A percentile compares a stretch with the other conserved stretches of the same genome.
Conservation (phyloP, 2,888 invertebrate species). For the Dromius quadrimaculatus region DNA sequence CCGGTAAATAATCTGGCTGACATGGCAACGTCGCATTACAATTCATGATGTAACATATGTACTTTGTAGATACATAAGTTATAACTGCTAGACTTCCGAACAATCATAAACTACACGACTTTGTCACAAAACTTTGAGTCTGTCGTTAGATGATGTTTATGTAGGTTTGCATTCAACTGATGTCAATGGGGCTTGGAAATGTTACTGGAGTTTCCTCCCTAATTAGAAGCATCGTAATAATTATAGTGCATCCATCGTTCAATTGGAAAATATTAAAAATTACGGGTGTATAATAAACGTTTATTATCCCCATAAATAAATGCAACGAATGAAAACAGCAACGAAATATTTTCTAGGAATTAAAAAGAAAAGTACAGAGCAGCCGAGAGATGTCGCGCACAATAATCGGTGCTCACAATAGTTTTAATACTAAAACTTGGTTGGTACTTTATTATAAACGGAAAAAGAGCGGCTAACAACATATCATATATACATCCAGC, state of each 20-base stretch:
- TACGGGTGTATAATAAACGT: constrained; percentile 13
- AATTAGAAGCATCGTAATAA: too few relatives aligned
- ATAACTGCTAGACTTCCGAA: constrained; percentile 25
- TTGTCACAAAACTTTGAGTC: too few relatives aligned
- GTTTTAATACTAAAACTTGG: constrained; percentile 46
- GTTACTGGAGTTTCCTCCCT: too few relatives aligned
- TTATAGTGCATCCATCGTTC: too few relatives aligned
- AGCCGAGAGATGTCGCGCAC: constrained; percentile 17
- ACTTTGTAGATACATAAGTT: constrained; percentile 32
- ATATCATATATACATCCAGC: constrained; percentile 28
- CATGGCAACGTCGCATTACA: constrained; percentile 25
- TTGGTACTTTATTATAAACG: constrained; percentile 41
- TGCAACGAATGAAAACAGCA: constrained; percentile 14
- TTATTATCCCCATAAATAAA: constrained; percentile 17
- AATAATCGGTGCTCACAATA: constrained; percentile 44
- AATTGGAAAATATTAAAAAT: too few relatives aligned
- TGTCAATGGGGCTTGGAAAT: too few relatives aligned
- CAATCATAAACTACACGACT: background rate
- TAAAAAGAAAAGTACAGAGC: background rate
- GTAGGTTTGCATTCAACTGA: constrained; percentile 20
- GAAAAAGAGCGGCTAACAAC: constrained; percentile 34
- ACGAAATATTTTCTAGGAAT: constrained; percentile 16
- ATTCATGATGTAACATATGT: constrained; percentile 28
- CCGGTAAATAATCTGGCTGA: constrained; percentile 22
- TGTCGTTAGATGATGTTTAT: constrained; percentile 30